Conservation (phyloP, 2,888 invertebrate genomes). For the Hyles lineata region DNA sequence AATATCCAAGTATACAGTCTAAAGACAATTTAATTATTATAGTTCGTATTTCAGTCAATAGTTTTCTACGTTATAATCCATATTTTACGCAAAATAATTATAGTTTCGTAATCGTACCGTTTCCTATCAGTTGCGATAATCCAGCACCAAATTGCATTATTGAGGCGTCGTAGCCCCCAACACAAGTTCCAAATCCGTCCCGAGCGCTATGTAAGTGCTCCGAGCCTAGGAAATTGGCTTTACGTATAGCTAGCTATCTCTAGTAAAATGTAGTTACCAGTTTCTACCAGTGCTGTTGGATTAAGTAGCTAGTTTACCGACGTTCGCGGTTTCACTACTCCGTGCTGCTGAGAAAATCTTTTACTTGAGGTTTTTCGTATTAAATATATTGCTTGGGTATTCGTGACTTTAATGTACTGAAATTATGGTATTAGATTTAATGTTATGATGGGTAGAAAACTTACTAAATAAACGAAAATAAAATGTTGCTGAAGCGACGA, state of each 20-base stretch:
- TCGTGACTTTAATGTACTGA: background rate
- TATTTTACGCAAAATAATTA: background rate
- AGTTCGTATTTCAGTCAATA: background rate
- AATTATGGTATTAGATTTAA: too few species aligned
- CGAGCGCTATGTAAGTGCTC: slow-evolving; percentile 31
- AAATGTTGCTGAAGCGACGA: too few species aligned
- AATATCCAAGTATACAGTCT: too few species aligned
- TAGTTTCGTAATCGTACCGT: background rate
- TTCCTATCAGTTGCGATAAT: background rate
- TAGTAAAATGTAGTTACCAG: slow-evolving; percentile 29
- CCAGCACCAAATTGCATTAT: too few species aligned
- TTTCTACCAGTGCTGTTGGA: slow-evolving; percentile 29
- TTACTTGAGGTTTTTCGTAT: background rate
- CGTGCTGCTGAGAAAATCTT: slow-evolving; percentile 9
- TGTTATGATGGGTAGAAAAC: too few species aligned
- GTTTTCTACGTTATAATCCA: background rate
- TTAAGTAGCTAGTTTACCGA: slow-evolving; percentile 28
- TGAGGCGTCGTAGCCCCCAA: background rate
- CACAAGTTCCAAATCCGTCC: background rate
- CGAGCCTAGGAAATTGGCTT: slow-evolving; percentile 38
- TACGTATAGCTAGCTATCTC: slow-evolving; percentile 28
- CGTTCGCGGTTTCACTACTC: slow-evolving; percentile 12
- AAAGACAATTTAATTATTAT: too few species aligned
- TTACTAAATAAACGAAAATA: too few species aligned
- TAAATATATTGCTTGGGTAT: background rate